Conservation (phyloP, 2,888 invertebrate genomes). For the Tethea ocularis region DNA sequence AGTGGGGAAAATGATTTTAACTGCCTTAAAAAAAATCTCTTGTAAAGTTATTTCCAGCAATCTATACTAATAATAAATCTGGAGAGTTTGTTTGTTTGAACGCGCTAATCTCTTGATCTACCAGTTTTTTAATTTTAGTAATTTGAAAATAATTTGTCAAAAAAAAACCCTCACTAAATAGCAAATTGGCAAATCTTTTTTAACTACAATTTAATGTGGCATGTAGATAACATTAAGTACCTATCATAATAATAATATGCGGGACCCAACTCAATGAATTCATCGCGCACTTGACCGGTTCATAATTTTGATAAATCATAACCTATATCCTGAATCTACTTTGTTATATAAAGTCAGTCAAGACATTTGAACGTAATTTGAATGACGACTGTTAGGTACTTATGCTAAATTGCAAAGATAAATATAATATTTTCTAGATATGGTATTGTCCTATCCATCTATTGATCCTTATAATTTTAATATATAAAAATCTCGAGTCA, state of each 20-base stretch:
- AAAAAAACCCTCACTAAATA: no score
- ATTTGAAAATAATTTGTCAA: no score
- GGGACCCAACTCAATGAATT: background rate
- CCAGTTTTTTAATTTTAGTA: no score
- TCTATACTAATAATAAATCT: no score
- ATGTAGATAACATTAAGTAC: background rate
- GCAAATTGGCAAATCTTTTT: background rate
- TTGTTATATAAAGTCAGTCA: background rate
- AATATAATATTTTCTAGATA: background rate
- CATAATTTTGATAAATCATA: background rate
- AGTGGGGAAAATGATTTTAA: no score
- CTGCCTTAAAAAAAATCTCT: no score
- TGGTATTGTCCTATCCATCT: background rate
- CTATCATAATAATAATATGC: no score
- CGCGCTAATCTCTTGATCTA: no score
- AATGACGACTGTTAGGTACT: background rate
- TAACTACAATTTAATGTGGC: background rate
- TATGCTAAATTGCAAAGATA: background rate
- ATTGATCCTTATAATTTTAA: no score
- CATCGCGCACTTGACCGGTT: background rate
- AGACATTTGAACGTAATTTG: background rate
- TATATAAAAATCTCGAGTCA: no score
- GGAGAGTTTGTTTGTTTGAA: no score
- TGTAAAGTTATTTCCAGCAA: no score
- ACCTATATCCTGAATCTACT: background rate